Percentiles rank a stretch among this genome's conserved stretches.
Evolutionary conservation across 1,140 invertebrate species (phyloP).

Genomic region (Chironomus tepperi): DNA sequence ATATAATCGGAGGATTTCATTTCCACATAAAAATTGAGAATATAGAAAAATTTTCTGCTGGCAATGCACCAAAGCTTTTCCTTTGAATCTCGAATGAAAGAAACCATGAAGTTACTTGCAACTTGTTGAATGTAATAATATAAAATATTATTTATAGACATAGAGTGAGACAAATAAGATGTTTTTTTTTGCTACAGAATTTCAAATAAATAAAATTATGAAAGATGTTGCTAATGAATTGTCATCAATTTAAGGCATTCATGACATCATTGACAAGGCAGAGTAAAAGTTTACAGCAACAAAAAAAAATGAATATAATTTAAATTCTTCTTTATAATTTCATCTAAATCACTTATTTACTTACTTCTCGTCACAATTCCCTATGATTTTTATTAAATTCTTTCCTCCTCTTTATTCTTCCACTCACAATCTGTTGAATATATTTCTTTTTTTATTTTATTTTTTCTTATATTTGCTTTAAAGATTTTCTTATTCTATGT

Average conservation of each 20-base stretch:
- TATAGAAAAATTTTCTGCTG: not conserved
- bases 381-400: not conserved
- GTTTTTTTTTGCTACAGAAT: not conserved
- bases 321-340: too few relatives aligned
- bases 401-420: not conserved
- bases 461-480: not conserved
- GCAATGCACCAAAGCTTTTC: not conserved
- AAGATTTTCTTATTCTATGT: slow-evolving; percentile 2
- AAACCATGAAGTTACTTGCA: not conserved
- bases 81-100: not conserved
- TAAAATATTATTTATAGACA: not conserved
- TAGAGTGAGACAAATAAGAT: too few relatives aligned
- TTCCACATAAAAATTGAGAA: too few relatives aligned
- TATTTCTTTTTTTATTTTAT: not conserved
- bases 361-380: not conserved
- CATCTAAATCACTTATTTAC: not conserved
- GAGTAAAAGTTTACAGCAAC: too few relatives aligned
- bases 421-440: slow-evolving; percentile 4
- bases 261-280: not conserved
- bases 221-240: not conserved
- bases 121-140: not conserved
- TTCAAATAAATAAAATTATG: too few relatives aligned
- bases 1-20: too few relatives aligned
- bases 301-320: too few relatives aligned
- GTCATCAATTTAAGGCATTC: not conserved